Base-by-base conservation (phyloP, 37 sponge, comb jelly and placozoan genomes). In the Oscarella lobularis region DNA sequence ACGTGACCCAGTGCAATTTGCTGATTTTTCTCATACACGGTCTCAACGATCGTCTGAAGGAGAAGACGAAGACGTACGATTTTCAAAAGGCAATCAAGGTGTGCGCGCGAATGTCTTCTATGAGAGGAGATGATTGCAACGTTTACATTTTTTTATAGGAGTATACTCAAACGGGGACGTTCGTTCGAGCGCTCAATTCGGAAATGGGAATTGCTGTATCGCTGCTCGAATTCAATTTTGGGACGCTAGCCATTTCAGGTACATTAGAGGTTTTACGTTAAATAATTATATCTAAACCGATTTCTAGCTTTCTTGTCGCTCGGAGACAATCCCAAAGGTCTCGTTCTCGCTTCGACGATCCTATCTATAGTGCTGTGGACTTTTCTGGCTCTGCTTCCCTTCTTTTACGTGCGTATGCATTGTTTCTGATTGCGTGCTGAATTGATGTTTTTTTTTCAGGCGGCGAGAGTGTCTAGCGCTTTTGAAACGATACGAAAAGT, bases 1-100 rank as follows among this genome's bases (percentile, higher is more conserved):
- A 91, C 75, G 65, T 70, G 41, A 83, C 82, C 34, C 85, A 91
- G 81, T 91, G 92, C 72, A 84, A 91, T 77, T 83, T 91, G 34
- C 79, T 91, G 27, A 77, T 91, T 54, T 87, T 78, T 85, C 73
- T 83, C 37, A 37, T 91, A 40, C 5, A 70, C 9, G 60, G 60
- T 27, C 14, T 48, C 20, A 20, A 9, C 9, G 60, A 48, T 9
- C n/a, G n/a, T n/a, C n/a, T n/a, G n/a, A 48, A 48, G 20, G 60
- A 27, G 20, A 48, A 9, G 20, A 9, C 9, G 60, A 48, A 48
- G 60, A 48, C 20, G 20, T 27, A 27, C 20, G 20, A 48, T 27
- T 20, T 48, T 9, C 60, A 48, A 48, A 20, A 48, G 20, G 60
- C 60, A 27, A 48, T 48, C 20, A 48, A 48, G 60, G 60, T 48